phyloP scores from a whole-genome alignment of 2,113 vertebrate species.

The Craseonycteris thonglongyai region DNA sequence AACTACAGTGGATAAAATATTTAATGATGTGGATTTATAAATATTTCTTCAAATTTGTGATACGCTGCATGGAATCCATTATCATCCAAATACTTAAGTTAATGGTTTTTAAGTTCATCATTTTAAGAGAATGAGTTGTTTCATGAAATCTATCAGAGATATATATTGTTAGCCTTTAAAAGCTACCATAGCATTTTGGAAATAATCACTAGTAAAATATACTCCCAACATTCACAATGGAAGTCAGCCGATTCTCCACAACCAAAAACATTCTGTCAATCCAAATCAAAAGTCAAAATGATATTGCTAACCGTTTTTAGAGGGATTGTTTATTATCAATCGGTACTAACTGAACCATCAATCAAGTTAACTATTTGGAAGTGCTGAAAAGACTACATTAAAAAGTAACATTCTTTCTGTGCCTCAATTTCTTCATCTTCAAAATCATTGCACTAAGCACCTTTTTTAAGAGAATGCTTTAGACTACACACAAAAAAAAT shows the following conservation, averaged over 20 bases:
- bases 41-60: neutral
- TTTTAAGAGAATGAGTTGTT: neutral
- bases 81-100: neutral
- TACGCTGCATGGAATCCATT: neutral
- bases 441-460: neutral
- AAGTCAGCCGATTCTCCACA: too few species aligned
- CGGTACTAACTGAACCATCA: too few species aligned
- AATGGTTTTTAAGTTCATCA: neutral
- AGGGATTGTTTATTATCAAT: too few species aligned
- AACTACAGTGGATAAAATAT: neutral
- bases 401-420: neutral
- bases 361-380: too few species aligned
- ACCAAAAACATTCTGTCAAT: too few species aligned
- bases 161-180: neutral
- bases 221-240: neutral
- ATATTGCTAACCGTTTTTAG: too few species aligned
- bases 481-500: neutral
- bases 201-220: neutral
- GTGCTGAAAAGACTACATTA: too few species aligned
- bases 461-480: neutral
- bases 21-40: neutral
- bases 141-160: neutral
- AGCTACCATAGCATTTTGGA: neutral
- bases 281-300: too few species aligned
- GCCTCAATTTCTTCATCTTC: neutral